Percentiles rank a stretch among this genome's conserved stretches.
These are phyloP conservation scores for Macrosiphum euphorbiae DNA, from an alignment of 2,888 invertebrate species.

Conservation along the genomic window DNA sequence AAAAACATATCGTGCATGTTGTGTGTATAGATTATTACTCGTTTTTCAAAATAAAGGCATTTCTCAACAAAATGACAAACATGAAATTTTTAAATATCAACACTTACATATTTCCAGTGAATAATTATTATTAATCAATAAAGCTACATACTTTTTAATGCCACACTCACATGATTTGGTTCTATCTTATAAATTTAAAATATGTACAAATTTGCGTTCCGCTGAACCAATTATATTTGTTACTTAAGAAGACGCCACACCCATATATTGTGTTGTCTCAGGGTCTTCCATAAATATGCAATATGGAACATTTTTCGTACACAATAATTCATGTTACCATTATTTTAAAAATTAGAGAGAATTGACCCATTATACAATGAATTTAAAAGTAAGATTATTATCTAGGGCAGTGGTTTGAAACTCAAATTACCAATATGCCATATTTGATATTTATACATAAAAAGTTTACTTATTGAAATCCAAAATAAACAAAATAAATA, in stretches of 20 bases:
- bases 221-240: background rate
- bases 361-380: background rate
- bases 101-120: background rate
- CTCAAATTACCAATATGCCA: too few species aligned
- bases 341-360: too few species aligned
- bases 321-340: background rate
- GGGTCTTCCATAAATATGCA: too few species aligned
- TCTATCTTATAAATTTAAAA: background rate
- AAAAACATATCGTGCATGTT: background rate
- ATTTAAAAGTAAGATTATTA: background rate
- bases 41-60: background rate
- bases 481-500: too few species aligned
- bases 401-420: background rate
- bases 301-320: background rate
- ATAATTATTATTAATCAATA: background rate
- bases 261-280: too few species aligned
- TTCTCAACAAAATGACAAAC: background rate
- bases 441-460: too few species aligned
- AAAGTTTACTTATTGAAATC: too few species aligned
- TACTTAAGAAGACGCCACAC: too few species aligned
- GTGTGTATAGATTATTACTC: background rate
- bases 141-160: background rate
- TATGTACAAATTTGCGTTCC: background rate
- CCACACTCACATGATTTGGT: background rate
- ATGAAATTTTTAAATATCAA: background rate